Evolutionary conservation across 1,140 invertebrate species (phyloP).

Genomic region (Drosophila fuyamai): DNA sequence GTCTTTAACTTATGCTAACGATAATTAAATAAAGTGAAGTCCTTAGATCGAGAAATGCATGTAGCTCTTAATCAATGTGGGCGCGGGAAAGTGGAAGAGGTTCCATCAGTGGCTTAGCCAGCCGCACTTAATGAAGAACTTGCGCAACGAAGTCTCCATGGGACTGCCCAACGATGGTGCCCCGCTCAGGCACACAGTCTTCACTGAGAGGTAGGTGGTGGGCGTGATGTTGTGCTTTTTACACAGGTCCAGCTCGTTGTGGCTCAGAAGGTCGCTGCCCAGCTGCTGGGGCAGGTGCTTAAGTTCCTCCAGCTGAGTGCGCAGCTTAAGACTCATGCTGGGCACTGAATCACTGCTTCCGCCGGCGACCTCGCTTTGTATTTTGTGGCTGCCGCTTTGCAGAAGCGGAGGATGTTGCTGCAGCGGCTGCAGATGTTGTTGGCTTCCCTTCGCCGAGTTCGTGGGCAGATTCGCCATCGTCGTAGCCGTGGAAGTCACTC

Average conservation of each 20-base stretch:
- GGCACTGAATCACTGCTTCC: constrained; percentile 30
- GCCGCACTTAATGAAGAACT: constrained; percentile 84
- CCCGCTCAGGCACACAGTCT: constrained; percentile 85
- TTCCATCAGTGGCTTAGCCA: constrained; percentile 77
- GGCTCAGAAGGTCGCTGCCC: constrained; percentile 82
- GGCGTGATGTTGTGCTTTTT: constrained; percentile 86
- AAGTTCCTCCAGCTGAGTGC: constrained; percentile 72
- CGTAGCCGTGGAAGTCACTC: constrained; percentile 75
- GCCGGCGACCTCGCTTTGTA: constrained; percentile 45
- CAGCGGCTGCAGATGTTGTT: constrained; percentile 65
- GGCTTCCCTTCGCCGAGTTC: constrained; percentile 65
- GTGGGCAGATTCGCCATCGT: constrained; percentile 75
- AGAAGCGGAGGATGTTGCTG: constrained; percentile 19
- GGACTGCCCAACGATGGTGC: constrained; percentile 71
- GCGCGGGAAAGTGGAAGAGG: not conserved
- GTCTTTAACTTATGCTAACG: constrained; percentile 55
- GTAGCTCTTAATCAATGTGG: constrained; percentile 6
- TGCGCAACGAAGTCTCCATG: constrained; percentile 79
- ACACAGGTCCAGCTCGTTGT: constrained; percentile 86
- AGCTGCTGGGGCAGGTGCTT: constrained; percentile 69
- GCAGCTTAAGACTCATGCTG: constrained; percentile 70
- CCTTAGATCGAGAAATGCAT: constrained; percentile 55
- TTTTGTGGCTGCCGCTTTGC: constrained; percentile 52
- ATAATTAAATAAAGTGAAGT: constrained; percentile 60
- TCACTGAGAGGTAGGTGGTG: constrained; percentile 86